A percentile compares a stretch with the other conserved stretches of the same genome.
phyloP scores from a whole-genome alignment of 2,888 invertebrate species.

The Gryllus longicercus region DNA sequence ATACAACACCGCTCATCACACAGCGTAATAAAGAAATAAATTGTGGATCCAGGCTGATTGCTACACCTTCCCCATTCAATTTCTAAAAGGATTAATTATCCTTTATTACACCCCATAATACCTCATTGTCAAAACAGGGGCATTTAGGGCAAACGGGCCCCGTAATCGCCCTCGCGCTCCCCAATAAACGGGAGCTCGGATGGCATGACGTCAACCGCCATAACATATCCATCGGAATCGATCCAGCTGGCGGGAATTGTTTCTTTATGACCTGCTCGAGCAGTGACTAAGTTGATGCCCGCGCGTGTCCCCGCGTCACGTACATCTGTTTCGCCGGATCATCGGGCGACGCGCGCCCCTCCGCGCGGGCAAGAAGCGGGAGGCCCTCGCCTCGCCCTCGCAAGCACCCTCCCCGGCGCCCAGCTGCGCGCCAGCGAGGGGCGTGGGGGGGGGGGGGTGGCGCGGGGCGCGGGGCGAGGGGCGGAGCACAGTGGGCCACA shows the following conservation, averaged over 20 bases:
- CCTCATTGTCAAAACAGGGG: too few species aligned
- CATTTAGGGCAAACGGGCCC: too few species aligned
- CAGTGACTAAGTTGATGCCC: background rate
- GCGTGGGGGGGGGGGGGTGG: background rate
- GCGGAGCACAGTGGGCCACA: background rate
- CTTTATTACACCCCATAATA: too few species aligned
- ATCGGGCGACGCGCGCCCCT: background rate
- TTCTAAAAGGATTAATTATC: too few species aligned
- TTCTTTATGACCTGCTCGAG: background rate
- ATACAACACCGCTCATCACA: too few species aligned
- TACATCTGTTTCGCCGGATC: conserved; percentile 8
- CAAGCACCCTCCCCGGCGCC: background rate
- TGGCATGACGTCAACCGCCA: background rate
- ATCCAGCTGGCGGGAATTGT: background rate
- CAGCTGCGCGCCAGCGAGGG: background rate
- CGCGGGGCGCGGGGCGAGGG: background rate
- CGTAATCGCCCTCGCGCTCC: too few species aligned
- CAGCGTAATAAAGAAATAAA: too few species aligned
- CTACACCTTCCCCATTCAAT: too few species aligned
- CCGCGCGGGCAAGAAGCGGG: background rate
- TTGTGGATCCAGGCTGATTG: too few species aligned
- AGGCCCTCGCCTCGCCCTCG: background rate
- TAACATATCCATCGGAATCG: background rate
- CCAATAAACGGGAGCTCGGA: background rate
- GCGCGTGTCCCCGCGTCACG: background rate